phyloP scores from a whole-genome alignment of 1,140 invertebrate genomes.

The Nasonia longicornis region DNA sequence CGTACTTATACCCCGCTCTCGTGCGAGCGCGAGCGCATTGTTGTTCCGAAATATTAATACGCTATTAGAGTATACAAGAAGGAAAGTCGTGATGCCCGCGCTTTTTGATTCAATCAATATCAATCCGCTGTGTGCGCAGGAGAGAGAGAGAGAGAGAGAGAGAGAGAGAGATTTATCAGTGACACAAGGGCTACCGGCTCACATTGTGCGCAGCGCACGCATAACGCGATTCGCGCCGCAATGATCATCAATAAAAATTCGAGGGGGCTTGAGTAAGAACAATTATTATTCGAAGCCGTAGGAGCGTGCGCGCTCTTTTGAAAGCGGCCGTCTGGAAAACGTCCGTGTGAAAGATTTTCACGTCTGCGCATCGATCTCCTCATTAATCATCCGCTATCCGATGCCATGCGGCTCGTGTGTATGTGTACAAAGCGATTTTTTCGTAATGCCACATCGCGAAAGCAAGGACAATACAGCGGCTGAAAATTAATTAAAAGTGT shows the following conservation, averaged over 20 bases:
- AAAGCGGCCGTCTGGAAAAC: background rate
- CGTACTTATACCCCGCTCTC: background rate
- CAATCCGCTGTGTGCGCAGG: background rate
- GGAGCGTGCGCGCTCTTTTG: too few relatives aligned
- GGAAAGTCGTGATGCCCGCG: background rate
- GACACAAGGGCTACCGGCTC: background rate
- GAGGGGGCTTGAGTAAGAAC: background rate
- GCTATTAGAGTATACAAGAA: background rate
- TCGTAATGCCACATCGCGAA: background rate
- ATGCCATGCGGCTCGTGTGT: too few relatives aligned
- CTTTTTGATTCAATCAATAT: background rate
- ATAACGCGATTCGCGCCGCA: background rate
- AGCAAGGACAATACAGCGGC: background rate
- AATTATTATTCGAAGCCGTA: background rate
- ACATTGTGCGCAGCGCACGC: background rate
- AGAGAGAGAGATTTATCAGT: background rate
- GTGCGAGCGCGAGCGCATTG: conserved; percentile 19
- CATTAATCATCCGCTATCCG: background rate
- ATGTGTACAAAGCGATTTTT: background rate
- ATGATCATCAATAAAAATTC: background rate
- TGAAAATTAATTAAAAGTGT: background rate
- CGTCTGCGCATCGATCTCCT: background rate
- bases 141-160: background rate
- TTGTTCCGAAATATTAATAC: conserved; percentile 55
- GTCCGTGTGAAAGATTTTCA: background rate